Base-by-base conservation (phyloP, 2,888 invertebrate genomes). In the Megaustenia siamemsis region DNA sequence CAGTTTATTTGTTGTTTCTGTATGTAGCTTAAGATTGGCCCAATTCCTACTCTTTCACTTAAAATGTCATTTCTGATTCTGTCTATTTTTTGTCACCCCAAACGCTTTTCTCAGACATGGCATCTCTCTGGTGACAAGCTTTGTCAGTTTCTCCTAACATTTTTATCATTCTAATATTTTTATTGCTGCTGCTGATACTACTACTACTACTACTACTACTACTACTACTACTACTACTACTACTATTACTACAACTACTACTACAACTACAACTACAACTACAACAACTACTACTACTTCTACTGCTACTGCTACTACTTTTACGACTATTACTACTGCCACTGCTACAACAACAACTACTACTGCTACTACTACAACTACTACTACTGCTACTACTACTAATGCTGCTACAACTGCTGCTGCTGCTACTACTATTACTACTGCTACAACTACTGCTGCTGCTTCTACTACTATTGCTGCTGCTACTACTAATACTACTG, bases 211-310 rank as follows among this genome's bases (percentile, higher is more conserved):
- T 69, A 81, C 45, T 81, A 69, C 49, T 81, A 81, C 49, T 69
- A 81, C 69, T 69, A 69, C 56, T 77, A 77, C 56, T 81, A 35
- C 69, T 69, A 69, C 32, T 69, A 49, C 49, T 81, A 69, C 69
- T 81, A 69, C 69, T 81, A 81, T 53, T 69, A 68, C 35, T 81
- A 69, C 49, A 69, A 53, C 49, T 81, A 69, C 69, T 81, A 81
- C 49, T 81, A 69, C 69, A 69, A 69, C 69, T 81, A 69, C 69
- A 45, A 80, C 4, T 80, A 80, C 68, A 68, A 80, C 40, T 68
- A 68, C 45, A 66, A 69, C 69, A 49, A 81, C 69, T 81, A 81
- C 45, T 81, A 81, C 45, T 81, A 69, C 45, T 80, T 68, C 45
- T 81, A 81, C 43, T 43, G 66, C 45, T 68, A 35, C 76, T 76